Conservation (phyloP, 2,113 vertebrate genomes). For the Gambusia holbrooki region DNA sequence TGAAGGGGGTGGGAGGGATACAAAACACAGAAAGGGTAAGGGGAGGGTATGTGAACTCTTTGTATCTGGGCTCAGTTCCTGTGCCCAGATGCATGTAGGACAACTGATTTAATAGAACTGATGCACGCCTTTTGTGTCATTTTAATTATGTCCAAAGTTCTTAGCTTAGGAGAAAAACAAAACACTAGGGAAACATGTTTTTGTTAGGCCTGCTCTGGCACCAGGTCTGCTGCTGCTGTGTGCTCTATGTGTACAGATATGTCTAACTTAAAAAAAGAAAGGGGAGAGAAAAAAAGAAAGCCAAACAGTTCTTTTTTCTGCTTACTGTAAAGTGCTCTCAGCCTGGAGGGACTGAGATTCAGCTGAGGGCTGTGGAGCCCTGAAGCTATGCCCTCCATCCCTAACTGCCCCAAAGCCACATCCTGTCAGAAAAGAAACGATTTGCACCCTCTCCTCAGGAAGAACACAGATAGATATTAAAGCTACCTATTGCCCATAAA, state of each 20-base stretch:
- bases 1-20: slow-evolving; percentile 31
- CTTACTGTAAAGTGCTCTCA: slow-evolving; percentile 61
- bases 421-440: slow-evolving; percentile 79
- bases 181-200: slow-evolving; percentile 56
- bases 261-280: slow-evolving; percentile 24
- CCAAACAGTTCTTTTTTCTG: slow-evolving; percentile 62
- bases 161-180: slow-evolving; percentile 53
- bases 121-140: slow-evolving; percentile 54
- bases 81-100: slow-evolving; percentile 52
- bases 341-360: slow-evolving; percentile 65
- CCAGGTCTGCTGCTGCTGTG: slow-evolving; percentile 23
- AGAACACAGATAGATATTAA: slow-evolving; percentile 67
- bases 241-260: slow-evolving; percentile 61
- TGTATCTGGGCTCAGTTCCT: slow-evolving; percentile 73
- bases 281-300: slow-evolving; percentile 27
- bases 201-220: slow-evolving; percentile 61
- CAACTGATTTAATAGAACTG: slow-evolving; percentile 57
- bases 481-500: slow-evolving; percentile 63
- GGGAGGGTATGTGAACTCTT: slow-evolving; percentile 43
- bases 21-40: slow-evolving; percentile 66
- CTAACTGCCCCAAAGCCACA: slow-evolving; percentile 74
- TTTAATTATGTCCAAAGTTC: slow-evolving; percentile 64
- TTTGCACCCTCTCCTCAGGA: slow-evolving; percentile 77
- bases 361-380: slow-evolving; percentile 69
- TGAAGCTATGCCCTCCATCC: slow-evolving; percentile 66